Evolutionary conservation across 1,140 invertebrate species (phyloP).

Genomic region (Hylaeus volcanicus): DNA sequence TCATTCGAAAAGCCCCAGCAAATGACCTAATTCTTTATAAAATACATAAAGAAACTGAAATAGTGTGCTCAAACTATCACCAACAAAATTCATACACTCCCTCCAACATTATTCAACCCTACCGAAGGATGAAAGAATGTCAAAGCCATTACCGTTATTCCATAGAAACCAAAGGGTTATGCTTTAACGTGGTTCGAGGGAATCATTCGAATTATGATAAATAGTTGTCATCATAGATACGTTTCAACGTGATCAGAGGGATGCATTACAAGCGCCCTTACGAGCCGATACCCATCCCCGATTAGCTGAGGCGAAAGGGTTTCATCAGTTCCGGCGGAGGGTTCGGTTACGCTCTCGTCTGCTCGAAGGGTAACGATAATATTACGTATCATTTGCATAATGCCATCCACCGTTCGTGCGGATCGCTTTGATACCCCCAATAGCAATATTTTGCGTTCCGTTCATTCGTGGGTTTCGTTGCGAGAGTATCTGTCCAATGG

Average conservation of each 20-base stretch:
- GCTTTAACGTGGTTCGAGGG: not conserved
- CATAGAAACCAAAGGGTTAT: not conserved
- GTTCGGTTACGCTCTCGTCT: conserved; percentile 47
- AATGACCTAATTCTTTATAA: no score
- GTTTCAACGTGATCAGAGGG: not conserved
- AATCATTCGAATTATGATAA: not conserved
- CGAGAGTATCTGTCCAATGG: conserved; percentile 16
- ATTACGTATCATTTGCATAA: conserved; percentile 64
- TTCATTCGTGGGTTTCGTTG: conserved; percentile 42
- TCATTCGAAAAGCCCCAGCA: no score
- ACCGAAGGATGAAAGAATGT: no score
- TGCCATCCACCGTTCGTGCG: conserved; percentile 52
- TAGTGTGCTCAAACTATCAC: no score
- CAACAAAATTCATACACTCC: no score
- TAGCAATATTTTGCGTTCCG: conserved; percentile 58
- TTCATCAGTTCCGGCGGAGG: conserved; percentile 42
- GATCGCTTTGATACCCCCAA: conserved; percentile 66
- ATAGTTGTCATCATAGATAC: not conserved
- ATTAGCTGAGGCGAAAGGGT: conserved; percentile 8
- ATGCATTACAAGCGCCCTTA: conserved; percentile 3
- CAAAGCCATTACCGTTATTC: no score
- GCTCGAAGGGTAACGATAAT: conserved; percentile 55
- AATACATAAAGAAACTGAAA: no score
- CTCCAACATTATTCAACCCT: no score
- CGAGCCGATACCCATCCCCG: not conserved